phyloP scores from a whole-genome alignment of 1,140 invertebrate genomes.

The Phthorimaea operculella region DNA sequence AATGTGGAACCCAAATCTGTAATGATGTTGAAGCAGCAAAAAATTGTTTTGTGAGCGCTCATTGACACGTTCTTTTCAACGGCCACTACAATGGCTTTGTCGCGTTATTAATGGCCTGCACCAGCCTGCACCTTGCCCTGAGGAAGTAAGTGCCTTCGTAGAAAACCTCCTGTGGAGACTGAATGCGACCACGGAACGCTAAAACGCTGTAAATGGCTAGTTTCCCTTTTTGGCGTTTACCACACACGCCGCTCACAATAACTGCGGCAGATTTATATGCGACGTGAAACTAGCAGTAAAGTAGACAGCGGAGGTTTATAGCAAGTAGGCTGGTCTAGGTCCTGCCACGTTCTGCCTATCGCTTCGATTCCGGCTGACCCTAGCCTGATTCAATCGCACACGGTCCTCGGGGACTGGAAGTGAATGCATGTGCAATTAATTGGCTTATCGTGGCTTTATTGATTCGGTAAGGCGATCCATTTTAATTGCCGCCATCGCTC shows the following conservation, averaged over 20 bases:
- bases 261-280: neutral
- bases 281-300: conserved; percentile 1
- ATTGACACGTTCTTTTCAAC: conserved; percentile 32
- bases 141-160: conserved; percentile 22
- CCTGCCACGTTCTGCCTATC: too few relatives aligned
- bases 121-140: conserved; percentile 25
- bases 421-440: conserved; percentile 56
- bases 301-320: neutral
- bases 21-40: conserved; percentile 10
- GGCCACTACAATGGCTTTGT: conserved; percentile 31
- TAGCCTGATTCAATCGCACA: conserved; percentile 2
- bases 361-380: too few relatives aligned
- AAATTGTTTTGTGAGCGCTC: conserved; percentile 19
- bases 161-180: conserved; percentile 33
- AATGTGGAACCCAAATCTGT: neutral
- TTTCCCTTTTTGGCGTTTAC: conserved; percentile 21
- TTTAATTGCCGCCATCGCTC: conserved; percentile 62
- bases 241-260: conserved; percentile 30
- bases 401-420: conserved; percentile 21
- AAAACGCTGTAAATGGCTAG: conserved; percentile 27
- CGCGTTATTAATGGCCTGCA: conserved; percentile 42
- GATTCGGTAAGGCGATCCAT: conserved; percentile 63
- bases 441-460: conserved; percentile 60
- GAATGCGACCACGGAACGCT: neutral
- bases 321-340: too few relatives aligned